Evolutionary conservation across 2,888 invertebrate genomes (phyloP).

Genomic region (Macrophya alboannulata): DNA sequence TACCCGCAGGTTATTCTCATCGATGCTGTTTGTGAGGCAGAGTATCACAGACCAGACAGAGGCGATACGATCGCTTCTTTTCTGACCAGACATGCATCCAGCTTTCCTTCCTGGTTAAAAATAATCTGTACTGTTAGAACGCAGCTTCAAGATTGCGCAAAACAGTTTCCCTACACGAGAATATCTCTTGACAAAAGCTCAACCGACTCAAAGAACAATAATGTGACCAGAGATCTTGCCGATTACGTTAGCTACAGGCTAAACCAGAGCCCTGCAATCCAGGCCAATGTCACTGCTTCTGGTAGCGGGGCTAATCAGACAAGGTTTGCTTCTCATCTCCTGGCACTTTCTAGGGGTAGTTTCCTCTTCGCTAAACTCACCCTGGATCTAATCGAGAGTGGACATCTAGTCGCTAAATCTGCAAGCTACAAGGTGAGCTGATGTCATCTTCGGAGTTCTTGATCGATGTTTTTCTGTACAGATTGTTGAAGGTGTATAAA

Average conservation of each 20-base stretch:
- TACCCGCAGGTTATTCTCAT: constrained; percentile 88
- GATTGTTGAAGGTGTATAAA: neutral
- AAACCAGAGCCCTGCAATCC: constrained; percentile 90
- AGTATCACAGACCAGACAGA: constrained; percentile 96
- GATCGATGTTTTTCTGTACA: neutral
- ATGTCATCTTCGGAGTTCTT: neutral
- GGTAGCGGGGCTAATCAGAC: constrained; percentile 86
- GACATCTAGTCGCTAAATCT: constrained; percentile 96
- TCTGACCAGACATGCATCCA: constrained; percentile 88
- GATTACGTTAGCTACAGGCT: constrained; percentile 94
- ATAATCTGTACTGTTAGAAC: constrained; percentile 93
- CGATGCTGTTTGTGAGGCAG: constrained; percentile 97
- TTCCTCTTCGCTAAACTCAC: constrained; percentile 96
- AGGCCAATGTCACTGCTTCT: constrained; percentile 89
- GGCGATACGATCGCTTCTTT: constrained; percentile 97
- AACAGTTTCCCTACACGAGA: constrained; percentile 91
- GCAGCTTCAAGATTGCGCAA: constrained; percentile 91
- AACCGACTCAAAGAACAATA: constrained; percentile 83
- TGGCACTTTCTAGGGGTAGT: constrained; percentile 92
- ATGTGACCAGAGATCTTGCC: constrained; percentile 91
- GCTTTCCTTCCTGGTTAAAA: constrained; percentile 95
- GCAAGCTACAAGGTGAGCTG: constrained; percentile 90
- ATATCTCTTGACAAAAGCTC: constrained; percentile 87
- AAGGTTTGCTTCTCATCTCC: constrained; percentile 93
- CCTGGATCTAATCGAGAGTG: constrained; percentile 94